Base-by-base conservation (phyloP, 2,113 vertebrate species). In the Microtus ochrogaster region DNA sequence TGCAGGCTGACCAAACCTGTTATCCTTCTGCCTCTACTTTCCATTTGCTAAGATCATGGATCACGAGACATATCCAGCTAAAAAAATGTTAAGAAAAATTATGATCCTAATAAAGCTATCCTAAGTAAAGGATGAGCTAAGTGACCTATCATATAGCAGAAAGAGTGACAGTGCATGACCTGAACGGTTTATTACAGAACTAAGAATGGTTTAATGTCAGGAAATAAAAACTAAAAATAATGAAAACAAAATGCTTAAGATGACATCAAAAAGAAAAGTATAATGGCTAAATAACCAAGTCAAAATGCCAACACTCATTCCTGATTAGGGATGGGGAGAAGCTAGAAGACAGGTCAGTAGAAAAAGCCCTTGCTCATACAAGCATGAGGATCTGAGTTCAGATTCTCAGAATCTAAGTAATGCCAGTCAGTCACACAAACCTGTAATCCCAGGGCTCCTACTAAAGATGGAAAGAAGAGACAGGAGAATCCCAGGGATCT, bases 71-170 rank as follows among this genome's bases (percentile, higher is more conserved):
- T 44, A 65, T 19, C 39, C 39, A 84, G 28, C 39, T 84, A 39
- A 65, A 65, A 28, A 44, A 84, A 63, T 10, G 39, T 84, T 44
- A 84, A 17, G 2, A 84, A 84, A 63, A 93, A 22, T 65, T 92
- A 87, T 70, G 74, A 61, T 19, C 92, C 39, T 72, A 44, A 76
- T 84, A 44, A 96, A 83, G 96, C 92, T 63, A 84, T 17, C 61
- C 21, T 47, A 87, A 91, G 41, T 61, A 70, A 79, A 81, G 30
- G 28, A 89, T 33, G 33, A 95, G 55, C 58, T 77, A 92, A 95
- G 79, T 61, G 36, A 39, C 22, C 24, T 61, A 66, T 16, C 84
- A 5, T 47, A 36, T 22, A 95, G 49, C 74, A 84, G 73, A 44
- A 78, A 94, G 33, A 74, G 14, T 76, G 65, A n/a, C n/a, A 95